Conservation (phyloP, 2,113 vertebrate species). For the Anser brachyrhynchus region DNA sequence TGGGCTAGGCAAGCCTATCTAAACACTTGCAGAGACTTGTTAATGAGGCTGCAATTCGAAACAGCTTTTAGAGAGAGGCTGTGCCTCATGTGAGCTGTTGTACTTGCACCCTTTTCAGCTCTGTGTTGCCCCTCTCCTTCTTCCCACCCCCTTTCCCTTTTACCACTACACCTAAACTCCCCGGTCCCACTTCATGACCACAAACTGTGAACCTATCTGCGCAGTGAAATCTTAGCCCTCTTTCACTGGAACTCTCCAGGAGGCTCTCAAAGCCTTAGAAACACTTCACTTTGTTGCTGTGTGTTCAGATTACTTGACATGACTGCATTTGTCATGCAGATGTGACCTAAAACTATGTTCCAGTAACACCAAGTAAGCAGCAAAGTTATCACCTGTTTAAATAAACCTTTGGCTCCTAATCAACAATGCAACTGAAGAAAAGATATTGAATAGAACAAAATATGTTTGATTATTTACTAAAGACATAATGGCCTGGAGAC, state of each 20-base stretch:
- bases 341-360: conserved; percentile 16
- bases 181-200: neutral
- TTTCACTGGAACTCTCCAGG: neutral
- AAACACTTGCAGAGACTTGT: neutral
- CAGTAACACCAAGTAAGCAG: neutral
- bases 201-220: neutral
- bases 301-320: neutral
- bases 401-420: conserved; percentile 57
- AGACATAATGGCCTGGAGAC: conserved; percentile 47
- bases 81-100: neutral
- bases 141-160: neutral
- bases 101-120: neutral
- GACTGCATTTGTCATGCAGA: conserved; percentile 19
- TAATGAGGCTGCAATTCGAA: neutral
- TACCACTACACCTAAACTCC: neutral
- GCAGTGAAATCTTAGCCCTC: neutral
- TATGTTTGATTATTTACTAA: conserved; percentile 55
- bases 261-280: neutral
- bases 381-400: conserved; percentile 60
- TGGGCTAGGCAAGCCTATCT: neutral
- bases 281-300: neutral
- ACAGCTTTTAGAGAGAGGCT: neutral
- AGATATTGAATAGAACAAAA: conserved; percentile 51
- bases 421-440: conserved; percentile 57
- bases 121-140: neutral